Evolutionary conservation across 2,888 invertebrate genomes (phyloP).

Genomic region (Orthosia gracilis): DNA sequence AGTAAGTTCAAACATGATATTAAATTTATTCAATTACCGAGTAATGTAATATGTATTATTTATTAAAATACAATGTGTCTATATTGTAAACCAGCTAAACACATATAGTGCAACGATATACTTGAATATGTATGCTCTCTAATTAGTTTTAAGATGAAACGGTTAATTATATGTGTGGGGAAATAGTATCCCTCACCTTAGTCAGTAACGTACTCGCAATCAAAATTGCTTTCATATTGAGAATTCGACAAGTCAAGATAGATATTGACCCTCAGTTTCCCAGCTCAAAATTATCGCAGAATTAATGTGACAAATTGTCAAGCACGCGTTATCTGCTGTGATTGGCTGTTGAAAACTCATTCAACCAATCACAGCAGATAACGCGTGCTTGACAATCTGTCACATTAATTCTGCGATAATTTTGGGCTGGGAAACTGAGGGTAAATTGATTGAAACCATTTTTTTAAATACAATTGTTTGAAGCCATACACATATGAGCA

Average conservation of each 20-base stretch:
- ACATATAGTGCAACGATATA: slow-evolving; percentile 19
- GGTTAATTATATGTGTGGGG: neutral
- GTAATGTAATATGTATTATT: slow-evolving; percentile 24
- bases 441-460: too few species aligned
- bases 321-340: too few species aligned
- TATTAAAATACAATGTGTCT: slow-evolving; percentile 15
- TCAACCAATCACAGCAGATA: too few species aligned
- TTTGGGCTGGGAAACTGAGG: too few species aligned
- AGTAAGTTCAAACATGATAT: slow-evolving; percentile 20
- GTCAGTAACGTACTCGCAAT: neutral
- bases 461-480: too few species aligned
- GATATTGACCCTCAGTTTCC: too few species aligned
- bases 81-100: slow-evolving; percentile 29
- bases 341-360: too few species aligned
- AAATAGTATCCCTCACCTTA: neutral
- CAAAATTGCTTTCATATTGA: slow-evolving; percentile 17
- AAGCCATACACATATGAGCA: neutral
- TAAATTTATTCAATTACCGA: slow-evolving; percentile 25
- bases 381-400: too few species aligned
- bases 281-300: too few species aligned
- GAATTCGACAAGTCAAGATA: neutral
- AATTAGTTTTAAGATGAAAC: slow-evolving; percentile 5
- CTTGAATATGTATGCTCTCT: slow-evolving; percentile 11
- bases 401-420: too few species aligned
- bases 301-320: too few species aligned